phyloP scores from a whole-genome alignment of 2,888 invertebrate species.

The Exocentrus adspersus region DNA sequence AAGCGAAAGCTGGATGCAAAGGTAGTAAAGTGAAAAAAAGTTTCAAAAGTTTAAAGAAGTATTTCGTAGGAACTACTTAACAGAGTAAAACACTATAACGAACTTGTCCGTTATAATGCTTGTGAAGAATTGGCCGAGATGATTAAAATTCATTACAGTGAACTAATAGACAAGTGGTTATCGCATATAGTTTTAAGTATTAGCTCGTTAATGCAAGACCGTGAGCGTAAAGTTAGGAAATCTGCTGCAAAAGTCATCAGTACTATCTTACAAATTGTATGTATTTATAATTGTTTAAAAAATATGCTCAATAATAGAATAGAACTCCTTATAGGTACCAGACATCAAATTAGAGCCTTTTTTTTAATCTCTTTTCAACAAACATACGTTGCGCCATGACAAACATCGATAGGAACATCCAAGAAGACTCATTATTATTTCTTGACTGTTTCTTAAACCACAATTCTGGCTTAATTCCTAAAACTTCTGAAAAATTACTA shows the following conservation, averaged over 20 bases:
- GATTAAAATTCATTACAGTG: slow-evolving; percentile 63
- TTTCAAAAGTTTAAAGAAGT: slow-evolving; percentile 10
- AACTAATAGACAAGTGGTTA: slow-evolving; percentile 64
- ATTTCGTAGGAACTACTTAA: slow-evolving; percentile 70
- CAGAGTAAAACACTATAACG: slow-evolving; percentile 82
- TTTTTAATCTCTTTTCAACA: slow-evolving; percentile 78
- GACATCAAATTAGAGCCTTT: slow-evolving; percentile 74
- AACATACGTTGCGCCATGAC: slow-evolving; percentile 91
- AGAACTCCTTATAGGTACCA: slow-evolving; percentile 57
- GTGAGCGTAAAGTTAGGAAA: slow-evolving; percentile 71
- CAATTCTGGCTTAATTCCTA: slow-evolving; percentile 73
- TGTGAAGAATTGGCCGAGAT: slow-evolving; percentile 71
- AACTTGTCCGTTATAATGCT: slow-evolving; percentile 73
- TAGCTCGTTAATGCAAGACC: slow-evolving; percentile 76
- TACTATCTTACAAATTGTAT: slow-evolving; percentile 60
- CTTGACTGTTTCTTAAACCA: slow-evolving; percentile 80
- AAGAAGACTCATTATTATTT: slow-evolving; percentile 83
- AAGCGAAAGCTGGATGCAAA: slow-evolving; percentile 75
- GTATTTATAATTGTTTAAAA: slow-evolving; percentile 31
- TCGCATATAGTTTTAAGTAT: slow-evolving; percentile 75
- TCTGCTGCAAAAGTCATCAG: slow-evolving; percentile 69
- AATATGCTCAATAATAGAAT: neutral
- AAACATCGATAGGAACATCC: slow-evolving; percentile 81
- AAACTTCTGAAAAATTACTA: slow-evolving; percentile 76
- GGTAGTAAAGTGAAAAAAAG: slow-evolving; percentile 60